phyloP scores from a whole-genome alignment of 2,113 vertebrate species.

The Dicerorhinus sumatrensis region DNA sequence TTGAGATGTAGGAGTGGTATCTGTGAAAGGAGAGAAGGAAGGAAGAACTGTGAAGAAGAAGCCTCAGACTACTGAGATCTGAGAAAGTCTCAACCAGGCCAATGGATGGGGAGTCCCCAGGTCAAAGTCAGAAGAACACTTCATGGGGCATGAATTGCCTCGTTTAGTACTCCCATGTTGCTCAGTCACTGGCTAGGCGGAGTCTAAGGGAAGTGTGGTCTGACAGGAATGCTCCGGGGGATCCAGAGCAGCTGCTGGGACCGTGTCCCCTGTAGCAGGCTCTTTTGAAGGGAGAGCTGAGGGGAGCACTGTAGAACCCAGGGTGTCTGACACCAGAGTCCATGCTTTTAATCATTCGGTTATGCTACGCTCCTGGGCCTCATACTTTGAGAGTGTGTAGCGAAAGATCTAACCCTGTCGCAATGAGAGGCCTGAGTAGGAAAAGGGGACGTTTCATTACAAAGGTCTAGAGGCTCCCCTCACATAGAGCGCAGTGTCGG shows the following conservation, averaged over 20 bases:
- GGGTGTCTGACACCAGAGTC: not conserved
- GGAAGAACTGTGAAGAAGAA: not conserved
- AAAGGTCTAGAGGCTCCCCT: not conserved
- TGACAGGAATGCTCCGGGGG: not conserved
- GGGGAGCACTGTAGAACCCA: not conserved
- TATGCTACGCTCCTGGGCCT: too few relatives aligned
- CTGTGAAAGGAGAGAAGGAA: not conserved
- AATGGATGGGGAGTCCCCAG: too few relatives aligned
- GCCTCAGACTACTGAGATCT: not conserved
- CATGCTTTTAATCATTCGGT: too few relatives aligned
- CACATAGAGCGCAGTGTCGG: accelerated
- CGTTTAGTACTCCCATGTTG: not conserved
- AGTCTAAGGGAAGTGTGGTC: not conserved
- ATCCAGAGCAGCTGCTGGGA: not conserved
- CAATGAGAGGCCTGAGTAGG: not conserved
- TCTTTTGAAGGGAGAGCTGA: not conserved
- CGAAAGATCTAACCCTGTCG: not conserved
- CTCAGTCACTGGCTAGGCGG: not conserved
- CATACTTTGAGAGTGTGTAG: not conserved
- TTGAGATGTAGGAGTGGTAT: not conserved
- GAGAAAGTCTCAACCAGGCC: not conserved
- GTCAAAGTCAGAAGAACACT: not conserved
- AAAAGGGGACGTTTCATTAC: not conserved
- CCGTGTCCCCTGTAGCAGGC: not conserved
- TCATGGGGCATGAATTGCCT: too few relatives aligned